Percentiles rank a stretch among this genome's conserved stretches.
These are phyloP conservation scores for Merodon equestris DNA, from an alignment of 2,888 invertebrate species.

Conservation along the genomic window DNA sequence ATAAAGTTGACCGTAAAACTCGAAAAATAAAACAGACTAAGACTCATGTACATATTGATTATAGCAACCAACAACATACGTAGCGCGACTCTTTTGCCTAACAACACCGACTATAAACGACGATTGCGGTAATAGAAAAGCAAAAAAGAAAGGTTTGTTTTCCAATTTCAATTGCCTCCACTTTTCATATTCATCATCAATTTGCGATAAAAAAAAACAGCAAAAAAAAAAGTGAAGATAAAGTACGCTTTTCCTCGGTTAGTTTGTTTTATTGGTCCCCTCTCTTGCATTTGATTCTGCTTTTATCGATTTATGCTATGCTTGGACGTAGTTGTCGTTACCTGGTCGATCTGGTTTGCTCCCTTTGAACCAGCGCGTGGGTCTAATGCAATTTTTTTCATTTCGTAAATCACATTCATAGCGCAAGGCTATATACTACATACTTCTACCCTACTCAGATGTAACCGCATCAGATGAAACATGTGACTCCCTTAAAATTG, in stretches of 20 bases:
- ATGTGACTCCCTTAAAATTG: neutral
- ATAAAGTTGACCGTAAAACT: conserved; percentile 41
- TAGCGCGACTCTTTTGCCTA: too few species aligned
- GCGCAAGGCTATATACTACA: neutral
- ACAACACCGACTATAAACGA: too few species aligned
- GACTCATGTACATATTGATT: conserved; percentile 12
- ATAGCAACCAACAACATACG: too few species aligned
- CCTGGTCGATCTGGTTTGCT: neutral
- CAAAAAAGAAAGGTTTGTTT: conserved; percentile 36
- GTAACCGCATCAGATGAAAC: too few species aligned
- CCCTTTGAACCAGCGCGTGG: conserved; percentile 7
- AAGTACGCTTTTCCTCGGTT: too few species aligned
- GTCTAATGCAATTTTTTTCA: conserved; percentile 27
- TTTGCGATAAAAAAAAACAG: conserved; percentile 25
- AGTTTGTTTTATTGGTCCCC: conserved; percentile 4
- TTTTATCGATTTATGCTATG: conserved; percentile 44
- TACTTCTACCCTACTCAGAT: too few species aligned
- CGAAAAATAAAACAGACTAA: conserved; percentile 13
- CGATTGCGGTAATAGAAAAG: neutral
- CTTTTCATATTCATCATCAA: conserved; percentile 46
- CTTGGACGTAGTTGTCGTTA: conserved; percentile 21
- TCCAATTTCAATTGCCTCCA: conserved; percentile 43
- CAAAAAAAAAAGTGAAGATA: neutral
- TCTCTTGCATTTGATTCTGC: conserved; percentile 19
- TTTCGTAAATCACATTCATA: conserved; percentile 41